Conservation (phyloP, 92 coral and sea anemone species). For the Actinernus sp. region DNA sequence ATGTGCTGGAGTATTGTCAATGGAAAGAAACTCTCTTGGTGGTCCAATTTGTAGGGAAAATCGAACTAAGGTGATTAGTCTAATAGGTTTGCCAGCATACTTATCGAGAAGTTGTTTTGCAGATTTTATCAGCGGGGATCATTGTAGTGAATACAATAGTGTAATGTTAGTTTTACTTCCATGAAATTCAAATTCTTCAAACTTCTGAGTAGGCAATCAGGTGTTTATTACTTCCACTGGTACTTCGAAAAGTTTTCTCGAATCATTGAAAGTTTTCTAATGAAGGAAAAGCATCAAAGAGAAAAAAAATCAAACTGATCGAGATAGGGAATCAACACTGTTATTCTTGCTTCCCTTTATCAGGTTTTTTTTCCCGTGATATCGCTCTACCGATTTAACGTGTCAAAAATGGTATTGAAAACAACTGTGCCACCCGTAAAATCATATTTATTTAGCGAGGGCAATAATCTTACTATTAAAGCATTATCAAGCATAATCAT, state of each 20-base stretch:
- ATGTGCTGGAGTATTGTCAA: conserved; percentile 1
- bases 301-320: too few relatives aligned
- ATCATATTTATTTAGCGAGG: conserved; percentile 1
- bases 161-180: too few relatives aligned
- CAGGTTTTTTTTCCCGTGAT: not conserved
- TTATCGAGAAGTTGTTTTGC: not conserved
- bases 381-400: not conserved
- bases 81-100: not conserved
- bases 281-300: too few relatives aligned
- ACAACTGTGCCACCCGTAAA: not conserved
- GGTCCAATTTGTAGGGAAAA: not conserved
- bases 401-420: not conserved
- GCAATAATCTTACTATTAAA: not conserved
- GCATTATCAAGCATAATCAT: not conserved
- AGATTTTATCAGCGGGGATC: not conserved
- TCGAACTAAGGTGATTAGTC: not conserved
- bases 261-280: too few relatives aligned
- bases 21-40: not conserved
- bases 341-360: not conserved
- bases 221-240: not conserved
- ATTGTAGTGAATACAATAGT: too few relatives aligned
- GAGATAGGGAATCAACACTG: not conserved
- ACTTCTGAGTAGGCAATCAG: not conserved
- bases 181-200: too few relatives aligned
- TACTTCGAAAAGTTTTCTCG: too few relatives aligned